phyloP scores from a whole-genome alignment of 2,113 vertebrate genomes.

The Spea multiplicata region DNA sequence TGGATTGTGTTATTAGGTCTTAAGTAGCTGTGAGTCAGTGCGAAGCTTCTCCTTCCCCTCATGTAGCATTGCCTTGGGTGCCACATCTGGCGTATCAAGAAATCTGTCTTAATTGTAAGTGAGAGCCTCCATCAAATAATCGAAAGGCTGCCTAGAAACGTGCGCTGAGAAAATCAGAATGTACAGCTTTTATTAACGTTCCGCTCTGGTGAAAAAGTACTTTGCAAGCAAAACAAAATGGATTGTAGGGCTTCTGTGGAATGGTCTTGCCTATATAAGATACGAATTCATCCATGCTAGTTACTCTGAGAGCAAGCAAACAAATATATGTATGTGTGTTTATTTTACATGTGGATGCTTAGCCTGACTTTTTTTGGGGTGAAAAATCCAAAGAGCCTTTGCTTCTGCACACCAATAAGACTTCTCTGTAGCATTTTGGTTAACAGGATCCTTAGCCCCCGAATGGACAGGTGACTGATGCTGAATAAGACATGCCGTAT shows the following conservation, averaged over 20 bases:
- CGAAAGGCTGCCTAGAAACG: constrained; percentile 15
- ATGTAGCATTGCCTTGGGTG: constrained; percentile 5
- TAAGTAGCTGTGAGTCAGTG: neutral
- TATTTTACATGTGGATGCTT: neutral
- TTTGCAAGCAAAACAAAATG: neutral
- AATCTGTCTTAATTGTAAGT: constrained; percentile 14
- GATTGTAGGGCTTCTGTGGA: neutral
- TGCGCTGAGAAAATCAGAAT: neutral
- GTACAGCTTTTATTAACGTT: constrained; percentile 1
- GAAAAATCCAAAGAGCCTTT: too few species aligned
- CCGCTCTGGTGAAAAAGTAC: neutral
- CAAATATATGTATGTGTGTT: neutral
- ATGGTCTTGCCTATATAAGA: too few species aligned
- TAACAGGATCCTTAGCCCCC: too few species aligned
- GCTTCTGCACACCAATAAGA: too few species aligned
- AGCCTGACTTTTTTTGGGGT: neutral
- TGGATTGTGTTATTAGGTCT: neutral
- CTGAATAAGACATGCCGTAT: too few species aligned
- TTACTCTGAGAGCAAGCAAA: too few species aligned
- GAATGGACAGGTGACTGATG: too few species aligned
- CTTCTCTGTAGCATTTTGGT: too few species aligned
- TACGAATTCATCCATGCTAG: too few species aligned
- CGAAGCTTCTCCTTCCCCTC: neutral
- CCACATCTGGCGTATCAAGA: constrained; percentile 14
- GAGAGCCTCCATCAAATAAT: constrained; percentile 9